phyloP scores from a whole-genome alignment of 2,113 vertebrate genomes.

The Neofelis nebulosa region DNA sequence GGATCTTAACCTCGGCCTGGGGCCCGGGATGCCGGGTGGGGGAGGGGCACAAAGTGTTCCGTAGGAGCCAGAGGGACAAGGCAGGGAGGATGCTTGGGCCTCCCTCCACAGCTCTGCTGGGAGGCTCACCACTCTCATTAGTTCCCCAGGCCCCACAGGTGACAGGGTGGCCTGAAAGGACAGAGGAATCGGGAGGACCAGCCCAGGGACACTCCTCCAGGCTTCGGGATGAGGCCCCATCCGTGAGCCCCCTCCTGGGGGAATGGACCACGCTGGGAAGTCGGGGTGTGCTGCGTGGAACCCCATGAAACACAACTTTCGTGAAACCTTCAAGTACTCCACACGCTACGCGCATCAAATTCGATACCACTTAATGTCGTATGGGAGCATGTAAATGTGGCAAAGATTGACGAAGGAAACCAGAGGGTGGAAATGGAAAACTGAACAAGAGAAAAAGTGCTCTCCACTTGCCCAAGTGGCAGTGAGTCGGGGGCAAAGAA shows the following conservation, averaged over 20 bases:
- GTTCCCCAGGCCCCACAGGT: neutral
- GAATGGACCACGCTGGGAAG: neutral
- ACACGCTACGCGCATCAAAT: neutral
- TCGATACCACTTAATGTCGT: neutral
- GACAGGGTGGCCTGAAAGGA: neutral
- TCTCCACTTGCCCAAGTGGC: neutral
- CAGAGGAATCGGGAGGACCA: neutral
- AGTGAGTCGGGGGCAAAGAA: neutral
- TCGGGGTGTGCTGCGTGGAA: neutral
- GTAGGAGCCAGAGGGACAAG: neutral
- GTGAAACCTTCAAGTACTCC: neutral
- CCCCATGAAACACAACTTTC: neutral
- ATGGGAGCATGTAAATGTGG: neutral
- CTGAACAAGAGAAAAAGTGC: accelerated
- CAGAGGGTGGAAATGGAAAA: neutral
- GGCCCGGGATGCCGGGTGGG: constrained; percentile 31
- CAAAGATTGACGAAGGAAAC: neutral
- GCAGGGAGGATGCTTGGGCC: neutral
- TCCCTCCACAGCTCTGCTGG: neutral
- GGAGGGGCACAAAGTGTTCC: constrained; percentile 59
- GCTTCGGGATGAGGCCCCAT: accelerated
- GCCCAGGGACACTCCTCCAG: neutral
- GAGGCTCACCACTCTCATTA: neutral
- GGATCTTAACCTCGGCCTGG: constrained; percentile 70
- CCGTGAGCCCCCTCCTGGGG: neutral